These are phyloP conservation scores for Lutraria lutraria DNA, from an alignment of 2,888 invertebrate genomes.

Conservation along the genomic window DNA sequence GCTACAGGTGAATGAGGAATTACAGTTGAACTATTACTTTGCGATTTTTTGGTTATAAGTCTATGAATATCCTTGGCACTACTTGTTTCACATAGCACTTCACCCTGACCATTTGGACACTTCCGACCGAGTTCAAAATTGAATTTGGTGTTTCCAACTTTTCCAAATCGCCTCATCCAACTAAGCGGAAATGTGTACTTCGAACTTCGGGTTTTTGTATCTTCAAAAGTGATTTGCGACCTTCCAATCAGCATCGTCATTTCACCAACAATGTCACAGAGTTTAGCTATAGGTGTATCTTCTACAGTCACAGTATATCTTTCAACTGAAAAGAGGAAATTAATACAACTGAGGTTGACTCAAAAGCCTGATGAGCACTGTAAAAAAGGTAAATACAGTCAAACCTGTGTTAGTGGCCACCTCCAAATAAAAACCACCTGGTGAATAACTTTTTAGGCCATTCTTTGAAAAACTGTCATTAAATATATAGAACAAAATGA, in stretches of 20 bases:
- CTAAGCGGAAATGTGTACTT: slow-evolving; percentile 50
- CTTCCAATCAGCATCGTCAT: slow-evolving; percentile 45
- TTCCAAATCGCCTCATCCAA: slow-evolving; percentile 65
- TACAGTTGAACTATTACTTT: slow-evolving; percentile 40
- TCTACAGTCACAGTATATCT: slow-evolving; percentile 59
- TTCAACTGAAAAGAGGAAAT: slow-evolving; percentile 44
- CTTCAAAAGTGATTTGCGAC: slow-evolving; percentile 56
- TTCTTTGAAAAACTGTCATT: too few relatives aligned
- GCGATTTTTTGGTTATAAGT: slow-evolving; percentile 52
- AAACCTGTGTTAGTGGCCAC: too few relatives aligned
- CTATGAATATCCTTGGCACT: slow-evolving; percentile 62
- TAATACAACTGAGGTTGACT: neutral
- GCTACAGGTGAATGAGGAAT: slow-evolving; percentile 30
- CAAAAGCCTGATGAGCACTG: too few relatives aligned
- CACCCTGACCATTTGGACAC: slow-evolving; percentile 81
- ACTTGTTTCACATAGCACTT: slow-evolving; percentile 65
- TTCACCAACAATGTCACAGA: slow-evolving; percentile 57
- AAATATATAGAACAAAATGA: too few relatives aligned
- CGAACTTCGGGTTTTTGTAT: slow-evolving; percentile 40
- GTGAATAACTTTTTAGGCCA: too few relatives aligned
- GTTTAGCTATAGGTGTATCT: slow-evolving; percentile 36
- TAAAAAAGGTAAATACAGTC: too few relatives aligned
- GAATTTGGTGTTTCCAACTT: slow-evolving; percentile 69
- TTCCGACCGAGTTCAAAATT: slow-evolving; percentile 83
- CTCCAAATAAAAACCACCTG: too few relatives aligned